Evolutionary conservation across 2,113 vertebrate genomes (phyloP), one percentile per base, ranked within the genome.

Genomic region (Gobiocypris rarus): DNA sequence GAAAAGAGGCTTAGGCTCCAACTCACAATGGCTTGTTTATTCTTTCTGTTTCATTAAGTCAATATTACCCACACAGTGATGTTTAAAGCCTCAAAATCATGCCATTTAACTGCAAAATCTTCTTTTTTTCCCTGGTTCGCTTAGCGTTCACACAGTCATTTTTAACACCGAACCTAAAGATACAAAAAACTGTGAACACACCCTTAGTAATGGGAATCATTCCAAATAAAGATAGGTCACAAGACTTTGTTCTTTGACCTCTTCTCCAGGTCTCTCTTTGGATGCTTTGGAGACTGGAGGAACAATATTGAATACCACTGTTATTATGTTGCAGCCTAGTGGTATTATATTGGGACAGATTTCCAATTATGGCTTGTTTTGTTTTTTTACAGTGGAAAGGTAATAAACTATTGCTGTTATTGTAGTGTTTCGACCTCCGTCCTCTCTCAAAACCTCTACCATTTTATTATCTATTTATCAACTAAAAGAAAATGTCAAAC

Each of bases 221-320:
- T 48, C 82, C 81, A 88, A 88, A 89, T 83, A 92, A 84, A 87
- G 85, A 91, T 52, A 79, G 86, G 87, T 91, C 54, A 69, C 76
- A 41, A 88, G 86, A 92, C 84, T 87, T 85, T 90, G 88, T 89
- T 81, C 85, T 89, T 80, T 69, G 43, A 54, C 17, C 52, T 54
- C 77, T 87, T 56, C 24, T 67, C 6, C 63, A 74, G 19, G 22
- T 70, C 50, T 84, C 19, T 76, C 31, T 76, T 41, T 67, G 31
- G 52, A 79, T 11, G 15, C 82, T 69, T 41, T 50, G 77, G 70
- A 65, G 65, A 52, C 73, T 24, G 6, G 43, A 87, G 48, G 50
- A 81, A 52, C 82, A 76, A 81, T 81, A 84, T 70, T 84, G 82
- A 81, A 81, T 75, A 84, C 75, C 77, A 81, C 71, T 70, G 48